Conservation (phyloP, 2,113 vertebrate species). For the Anas platyrhynchos region DNA sequence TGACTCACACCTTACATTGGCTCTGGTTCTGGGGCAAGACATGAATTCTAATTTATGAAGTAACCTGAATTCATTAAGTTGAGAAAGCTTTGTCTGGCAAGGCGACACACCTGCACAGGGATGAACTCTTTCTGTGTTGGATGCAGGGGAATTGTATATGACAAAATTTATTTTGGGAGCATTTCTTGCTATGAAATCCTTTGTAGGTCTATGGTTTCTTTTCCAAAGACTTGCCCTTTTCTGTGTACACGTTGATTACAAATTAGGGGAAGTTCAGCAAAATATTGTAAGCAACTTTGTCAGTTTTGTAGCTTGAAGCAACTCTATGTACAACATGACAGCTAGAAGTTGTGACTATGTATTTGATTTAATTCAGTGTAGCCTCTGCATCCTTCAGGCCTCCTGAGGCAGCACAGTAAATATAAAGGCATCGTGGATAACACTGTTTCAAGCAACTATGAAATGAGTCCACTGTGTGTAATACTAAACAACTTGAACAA, state of each 20-base stretch:
- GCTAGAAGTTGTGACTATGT: background rate
- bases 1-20: background rate
- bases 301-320: background rate
- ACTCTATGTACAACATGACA: background rate
- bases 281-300: background rate
- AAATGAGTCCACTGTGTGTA: background rate
- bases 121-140: background rate
- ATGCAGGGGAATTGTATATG: background rate
- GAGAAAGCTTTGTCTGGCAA: background rate
- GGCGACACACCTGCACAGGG: too few relatives aligned
- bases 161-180: background rate
- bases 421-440: background rate
- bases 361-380: background rate
- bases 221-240: background rate
- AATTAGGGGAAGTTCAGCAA: background rate
- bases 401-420: background rate
- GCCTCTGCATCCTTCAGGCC: background rate
- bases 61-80: background rate
- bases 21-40: background rate
- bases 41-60: background rate
- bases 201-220: background rate
- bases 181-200: accelerated
- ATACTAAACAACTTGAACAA: background rate
- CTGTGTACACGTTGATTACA: background rate
- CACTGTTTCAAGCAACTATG: background rate